Percentiles rank a stretch among this genome's conserved stretches.
Conservation (phyloP, 2,113 vertebrate genomes). For the Triplophysa rosa region DNA sequence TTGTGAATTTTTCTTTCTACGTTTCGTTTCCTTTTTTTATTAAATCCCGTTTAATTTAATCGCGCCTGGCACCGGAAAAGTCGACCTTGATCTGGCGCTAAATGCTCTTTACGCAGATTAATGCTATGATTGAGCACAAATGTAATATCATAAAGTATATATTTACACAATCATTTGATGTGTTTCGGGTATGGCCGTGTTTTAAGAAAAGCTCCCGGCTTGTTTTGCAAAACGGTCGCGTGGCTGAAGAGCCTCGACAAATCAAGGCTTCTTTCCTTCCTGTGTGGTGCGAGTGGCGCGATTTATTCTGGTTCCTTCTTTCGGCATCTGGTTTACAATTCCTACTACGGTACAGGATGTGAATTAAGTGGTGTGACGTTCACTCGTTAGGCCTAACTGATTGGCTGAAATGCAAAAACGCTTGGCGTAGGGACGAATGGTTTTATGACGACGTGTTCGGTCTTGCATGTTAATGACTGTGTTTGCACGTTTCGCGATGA, state of each 20-base stretch:
- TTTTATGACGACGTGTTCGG: rapidly evolving
- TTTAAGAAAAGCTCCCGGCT: neutral
- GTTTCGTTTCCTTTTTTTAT: neutral
- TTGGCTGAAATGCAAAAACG: neutral
- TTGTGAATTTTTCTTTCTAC: neutral
- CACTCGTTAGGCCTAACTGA: neutral
- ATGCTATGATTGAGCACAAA: neutral
- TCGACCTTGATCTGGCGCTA: neutral
- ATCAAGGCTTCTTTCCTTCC: slow-evolving; percentile 31
- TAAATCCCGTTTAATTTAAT: neutral
- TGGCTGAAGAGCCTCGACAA: neutral
- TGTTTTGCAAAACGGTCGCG: slow-evolving; percentile 9
- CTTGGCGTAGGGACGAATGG: neutral
- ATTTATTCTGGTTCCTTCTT: slow-evolving; percentile 48
- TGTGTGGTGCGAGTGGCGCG: slow-evolving; percentile 2
- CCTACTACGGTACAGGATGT: neutral
- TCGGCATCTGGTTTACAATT: neutral
- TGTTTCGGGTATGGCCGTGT: neutral
- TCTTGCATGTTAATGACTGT: neutral
- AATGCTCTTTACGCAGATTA: neutral
- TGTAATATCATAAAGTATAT: too few relatives aligned
- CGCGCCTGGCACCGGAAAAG: neutral
- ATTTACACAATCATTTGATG: neutral
- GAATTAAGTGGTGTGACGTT: neutral
- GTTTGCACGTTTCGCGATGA: neutral